Percentiles rank a stretch among this genome's conserved stretches.
These are phyloP conservation scores for Chorisops tibialis DNA, from an alignment of 2,888 invertebrate species.

Conservation along the genomic window DNA sequence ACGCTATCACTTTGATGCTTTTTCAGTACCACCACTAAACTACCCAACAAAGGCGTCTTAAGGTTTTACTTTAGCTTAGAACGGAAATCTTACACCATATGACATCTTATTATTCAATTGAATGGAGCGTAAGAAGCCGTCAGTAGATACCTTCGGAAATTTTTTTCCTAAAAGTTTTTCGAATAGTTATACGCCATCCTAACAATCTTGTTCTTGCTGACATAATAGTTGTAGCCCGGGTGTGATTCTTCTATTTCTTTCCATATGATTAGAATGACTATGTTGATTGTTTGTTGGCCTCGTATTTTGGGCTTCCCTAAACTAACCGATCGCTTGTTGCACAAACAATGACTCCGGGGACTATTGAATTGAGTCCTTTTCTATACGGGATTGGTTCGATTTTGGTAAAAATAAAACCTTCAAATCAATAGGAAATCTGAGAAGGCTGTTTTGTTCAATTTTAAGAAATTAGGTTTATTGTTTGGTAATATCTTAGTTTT, in stretches of 20 bases:
- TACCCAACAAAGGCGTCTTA: slow-evolving; percentile 2
- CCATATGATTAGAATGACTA: slow-evolving; percentile 30
- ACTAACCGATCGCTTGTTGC: slow-evolving; percentile 37
- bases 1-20: background rate
- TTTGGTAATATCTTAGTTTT: slow-evolving; percentile 33
- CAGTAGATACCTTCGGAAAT: no score
- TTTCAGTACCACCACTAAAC: background rate
- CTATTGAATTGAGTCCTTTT: background rate
- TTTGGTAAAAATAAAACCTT: no score
- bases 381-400: no score
- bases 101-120: slow-evolving; percentile 10
- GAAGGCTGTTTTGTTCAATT: background rate
- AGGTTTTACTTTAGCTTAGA: background rate
- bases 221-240: slow-evolving; percentile 39
- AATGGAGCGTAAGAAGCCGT: background rate
- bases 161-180: no score
- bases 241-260: slow-evolving; percentile 33
- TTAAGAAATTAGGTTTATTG: slow-evolving; percentile 36
- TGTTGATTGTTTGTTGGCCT: slow-evolving; percentile 36
- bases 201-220: slow-evolving; percentile 39
- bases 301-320: slow-evolving; percentile 33
- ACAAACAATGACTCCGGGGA: slow-evolving; percentile 37
- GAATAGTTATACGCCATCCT: slow-evolving; percentile 18
- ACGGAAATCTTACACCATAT: background rate
- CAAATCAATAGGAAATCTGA: background rate